Base-by-base conservation (phyloP, 2,888 invertebrate species). In the Actias luna region DNA sequence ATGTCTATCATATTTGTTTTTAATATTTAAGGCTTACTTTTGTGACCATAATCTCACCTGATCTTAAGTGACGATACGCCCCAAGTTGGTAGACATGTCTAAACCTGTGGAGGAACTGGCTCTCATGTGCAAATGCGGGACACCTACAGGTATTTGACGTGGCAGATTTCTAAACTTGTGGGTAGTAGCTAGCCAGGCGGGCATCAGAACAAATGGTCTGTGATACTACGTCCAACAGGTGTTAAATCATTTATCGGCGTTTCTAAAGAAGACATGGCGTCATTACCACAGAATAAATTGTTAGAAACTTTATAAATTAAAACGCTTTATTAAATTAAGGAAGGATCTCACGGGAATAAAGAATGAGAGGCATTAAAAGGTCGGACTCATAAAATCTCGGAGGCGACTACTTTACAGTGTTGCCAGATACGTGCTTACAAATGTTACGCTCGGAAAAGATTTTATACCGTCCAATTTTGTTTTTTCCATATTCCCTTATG, bases 291-390 rank as follows among this genome's bases (percentile, higher is more conserved):
- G 7, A 42, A 42, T 42, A 42, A 42, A 42, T n/a, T 42, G 16
- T 36, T 36, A 36, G 12, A 52, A 60, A 50, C 33, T 61, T 61
- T 36, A 25, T n/a, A 61, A 36, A 52, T 61, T 36, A 52, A 61
- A 61, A 52, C 36, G 33, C 52, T 61, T 61, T 52, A 52, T 55
- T 35, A 16, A 61, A 52, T 61, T 52, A 25, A 35, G 52, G 33
- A 8, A 52, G 18, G 60, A 33, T 52, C 52, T 27, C 33, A 35
- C 5, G 5, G 18, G 18, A 16, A 42, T 42, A 42, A 42, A 42
- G 42, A 8, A 18, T 42, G n/a, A 42, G n/a, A 42, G n/a, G 18
- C n/a, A 42, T 42, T 42, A 42, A 42, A 16, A 42, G 42, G 42
- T 42, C 42, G n/a, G 7, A n/a, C 42, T 5, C 42, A 16, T 42